phyloP scores from a whole-genome alignment of 2,888 invertebrate species.

The Galerucella nymphaeae region DNA sequence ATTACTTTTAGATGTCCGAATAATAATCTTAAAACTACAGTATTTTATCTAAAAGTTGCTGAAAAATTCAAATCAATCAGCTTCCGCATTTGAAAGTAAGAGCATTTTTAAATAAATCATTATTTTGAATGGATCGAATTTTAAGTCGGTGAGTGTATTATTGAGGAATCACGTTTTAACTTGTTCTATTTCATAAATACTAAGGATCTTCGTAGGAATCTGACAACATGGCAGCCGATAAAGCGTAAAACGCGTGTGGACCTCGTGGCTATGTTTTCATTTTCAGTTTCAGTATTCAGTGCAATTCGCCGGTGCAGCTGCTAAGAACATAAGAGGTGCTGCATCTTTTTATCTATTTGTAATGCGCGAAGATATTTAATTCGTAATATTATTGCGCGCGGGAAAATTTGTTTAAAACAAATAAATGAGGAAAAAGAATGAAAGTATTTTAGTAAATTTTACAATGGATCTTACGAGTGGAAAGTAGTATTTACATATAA shows the following conservation, averaged over 20 bases:
- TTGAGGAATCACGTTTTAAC: too few species aligned
- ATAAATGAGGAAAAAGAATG: not conserved
- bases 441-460: not conserved
- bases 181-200: not conserved
- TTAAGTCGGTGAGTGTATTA: too few species aligned
- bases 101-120: too few species aligned
- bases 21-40: too few species aligned
- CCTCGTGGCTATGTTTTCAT: slow-evolving; percentile 42
- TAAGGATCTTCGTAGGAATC: not conserved
- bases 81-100: too few species aligned
- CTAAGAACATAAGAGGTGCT: slow-evolving; percentile 23
- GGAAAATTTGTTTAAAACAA: not conserved
- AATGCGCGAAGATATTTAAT: not conserved
- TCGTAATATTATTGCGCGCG: not conserved
- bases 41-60: too few species aligned
- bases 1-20: too few species aligned
- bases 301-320: slow-evolving; percentile 43
- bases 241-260: slow-evolving; percentile 35
- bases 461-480: not conserved
- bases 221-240: slow-evolving; percentile 22
- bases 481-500: too few species aligned
- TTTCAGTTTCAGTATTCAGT: slow-evolving; percentile 39
- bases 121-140: too few species aligned
- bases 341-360: not conserved
- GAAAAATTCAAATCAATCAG: too few species aligned